These are phyloP conservation scores for Neomorphus geoffroyi DNA, from an alignment of 2,797 vertebrate genomes.

Conservation along the genomic window DNA sequence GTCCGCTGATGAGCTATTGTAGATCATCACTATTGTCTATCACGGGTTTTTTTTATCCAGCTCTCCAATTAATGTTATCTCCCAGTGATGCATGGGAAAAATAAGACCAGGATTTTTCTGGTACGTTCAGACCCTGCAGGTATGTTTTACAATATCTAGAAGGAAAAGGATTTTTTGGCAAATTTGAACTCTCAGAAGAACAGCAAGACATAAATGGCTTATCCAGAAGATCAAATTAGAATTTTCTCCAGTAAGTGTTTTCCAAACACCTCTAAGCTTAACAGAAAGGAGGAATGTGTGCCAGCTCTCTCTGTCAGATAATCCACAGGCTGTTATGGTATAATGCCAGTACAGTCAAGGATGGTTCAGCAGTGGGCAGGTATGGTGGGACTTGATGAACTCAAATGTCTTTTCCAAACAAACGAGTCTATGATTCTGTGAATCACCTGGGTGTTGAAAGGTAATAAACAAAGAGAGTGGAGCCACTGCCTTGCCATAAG, in stretches of 20 bases:
- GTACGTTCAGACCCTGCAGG: not conserved
- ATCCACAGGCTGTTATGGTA: not conserved
- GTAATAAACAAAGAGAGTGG: not conserved
- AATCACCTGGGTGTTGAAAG: not conserved
- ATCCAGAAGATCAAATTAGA: not conserved
- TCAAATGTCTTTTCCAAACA: too few species aligned
- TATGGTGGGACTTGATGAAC: too few species aligned
- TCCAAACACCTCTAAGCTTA: not conserved
- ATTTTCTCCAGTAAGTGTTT: not conserved
- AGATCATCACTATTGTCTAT: not conserved
- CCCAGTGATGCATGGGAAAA: not conserved
- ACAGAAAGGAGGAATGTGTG: not conserved
- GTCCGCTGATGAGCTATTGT: not conserved
- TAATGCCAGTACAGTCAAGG: not conserved
- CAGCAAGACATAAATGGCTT: not conserved
- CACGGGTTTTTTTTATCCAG: not conserved
- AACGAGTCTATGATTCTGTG: too few species aligned
- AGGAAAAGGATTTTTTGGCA: not conserved
- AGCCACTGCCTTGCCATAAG: not conserved
- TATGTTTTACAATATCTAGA: not conserved
- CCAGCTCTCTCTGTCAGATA: not conserved
- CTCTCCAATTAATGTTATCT: not conserved
- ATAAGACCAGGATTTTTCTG: not conserved
- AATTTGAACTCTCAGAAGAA: not conserved
- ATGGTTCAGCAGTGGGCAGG: too few species aligned